Evolutionary conservation across 2,797 vertebrate genomes (phyloP), one percentile per base, ranked within the genome.

Genomic region (Nothura maculosa): DNA sequence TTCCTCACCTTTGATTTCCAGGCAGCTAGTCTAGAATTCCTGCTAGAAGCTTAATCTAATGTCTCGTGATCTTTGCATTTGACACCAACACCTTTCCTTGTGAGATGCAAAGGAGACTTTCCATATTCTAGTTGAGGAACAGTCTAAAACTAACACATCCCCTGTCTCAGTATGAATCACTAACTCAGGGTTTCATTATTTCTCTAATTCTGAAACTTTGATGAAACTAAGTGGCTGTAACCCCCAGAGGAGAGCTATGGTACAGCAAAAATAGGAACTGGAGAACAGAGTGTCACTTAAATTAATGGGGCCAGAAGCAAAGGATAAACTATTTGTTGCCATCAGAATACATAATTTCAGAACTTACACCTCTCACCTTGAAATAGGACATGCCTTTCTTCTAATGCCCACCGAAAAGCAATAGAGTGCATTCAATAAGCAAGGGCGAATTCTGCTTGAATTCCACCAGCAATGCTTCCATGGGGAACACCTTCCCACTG

Each of bases 261-360:
- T 43, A 24, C 32, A 76, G 50, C 47, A 91, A 74, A 93, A 93
- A 91, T 88, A 95, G 94, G 92, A 90, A 20, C 30, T 62, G 36
- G 60, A 60, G 74, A 78, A 69, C 50, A 86, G 52, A 60, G 47
- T 9, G 50, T 52, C 38, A 70, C 80, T 89, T 69, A 91, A 94
- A 91, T 92, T 87, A 89, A 85, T 4, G 5, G 36, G 55, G 48
- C 47, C 74, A 48, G 85, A 81, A 78, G 63, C 55, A 69, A 73
- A 89, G 85, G 42, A 57, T 32, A 81, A 89, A 62, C 5, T 28
- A 36, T 10, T n/a, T 13, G n/a, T 9, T 92, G 20, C 36, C 64
- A 32, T 61, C 57, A 76, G 80, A 86, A 79, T 52, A 45, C 12
- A 13, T 36, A 14, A 80, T 62, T 78, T 63, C 78, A 79, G 3